These are phyloP conservation scores for Neoascia interrupta DNA, from an alignment of 2,888 invertebrate species.

Conservation along the genomic window DNA sequence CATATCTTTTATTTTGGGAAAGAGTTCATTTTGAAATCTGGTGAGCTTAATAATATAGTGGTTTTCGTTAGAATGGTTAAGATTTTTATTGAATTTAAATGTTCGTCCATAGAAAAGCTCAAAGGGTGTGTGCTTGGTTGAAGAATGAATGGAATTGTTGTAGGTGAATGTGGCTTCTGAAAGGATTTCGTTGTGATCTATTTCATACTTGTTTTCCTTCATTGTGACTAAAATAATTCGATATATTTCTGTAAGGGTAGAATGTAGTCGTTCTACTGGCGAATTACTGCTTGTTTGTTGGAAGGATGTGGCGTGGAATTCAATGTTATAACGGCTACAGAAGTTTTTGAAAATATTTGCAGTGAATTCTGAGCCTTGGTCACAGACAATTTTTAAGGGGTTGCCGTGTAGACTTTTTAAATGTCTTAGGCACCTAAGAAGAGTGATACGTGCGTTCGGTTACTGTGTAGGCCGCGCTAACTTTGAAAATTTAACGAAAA, in stretches of 20 bases:
- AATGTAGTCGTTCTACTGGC: slow-evolving; percentile 2
- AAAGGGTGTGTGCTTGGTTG: slow-evolving; percentile 11
- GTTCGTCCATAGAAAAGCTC: slow-evolving; percentile 21
- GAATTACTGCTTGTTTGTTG: too few species aligned
- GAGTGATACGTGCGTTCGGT: background rate
- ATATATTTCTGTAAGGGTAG: too few species aligned
- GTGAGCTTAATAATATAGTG: slow-evolving; percentile 3
- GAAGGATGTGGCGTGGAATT: too few species aligned
- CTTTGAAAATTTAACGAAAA: slow-evolving; percentile 12
- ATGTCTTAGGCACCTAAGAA: slow-evolving; percentile 17
- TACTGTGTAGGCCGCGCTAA: too few species aligned
- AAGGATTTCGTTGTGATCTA: too few species aligned
- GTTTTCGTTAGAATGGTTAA: background rate
- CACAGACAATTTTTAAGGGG: slow-evolving; percentile 15
- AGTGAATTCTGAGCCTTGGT: too few species aligned
- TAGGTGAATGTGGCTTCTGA: too few species aligned
- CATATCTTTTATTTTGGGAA: too few species aligned
- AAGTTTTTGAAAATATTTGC: slow-evolving; percentile 15
- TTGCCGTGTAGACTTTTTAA: slow-evolving; percentile 12
- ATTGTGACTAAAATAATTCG: slow-evolving; percentile 18
- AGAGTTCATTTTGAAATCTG: too few species aligned
- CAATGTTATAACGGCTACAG: too few species aligned
- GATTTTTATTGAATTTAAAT: too few species aligned
- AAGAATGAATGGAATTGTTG: slow-evolving; percentile 18
- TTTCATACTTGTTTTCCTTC: background rate